Percentiles rank a stretch among this genome's conserved stretches.
phyloP scores from a whole-genome alignment of 2,888 invertebrate genomes.

The Drosophila rellima region DNA sequence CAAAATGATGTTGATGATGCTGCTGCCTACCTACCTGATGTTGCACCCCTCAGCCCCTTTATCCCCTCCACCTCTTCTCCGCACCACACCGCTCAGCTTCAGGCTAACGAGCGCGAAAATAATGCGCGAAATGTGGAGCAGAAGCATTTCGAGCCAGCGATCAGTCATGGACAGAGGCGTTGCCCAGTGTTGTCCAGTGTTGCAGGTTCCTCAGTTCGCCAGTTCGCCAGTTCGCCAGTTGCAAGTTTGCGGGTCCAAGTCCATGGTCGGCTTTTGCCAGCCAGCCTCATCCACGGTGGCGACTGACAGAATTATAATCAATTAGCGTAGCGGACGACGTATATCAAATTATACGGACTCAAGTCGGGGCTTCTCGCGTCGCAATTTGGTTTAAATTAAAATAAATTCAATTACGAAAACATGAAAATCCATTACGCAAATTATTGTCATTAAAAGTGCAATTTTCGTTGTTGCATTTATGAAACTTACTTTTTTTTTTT shows the following conservation, averaged over 20 bases:
- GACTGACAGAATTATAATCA: constrained; percentile 81
- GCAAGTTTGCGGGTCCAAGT: constrained; percentile 9
- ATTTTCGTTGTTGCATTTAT: constrained; percentile 74
- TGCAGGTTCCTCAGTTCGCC: background rate
- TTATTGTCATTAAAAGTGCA: constrained; percentile 84
- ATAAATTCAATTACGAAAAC: constrained; percentile 86
- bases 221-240: background rate
- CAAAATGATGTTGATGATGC: constrained; percentile 46
- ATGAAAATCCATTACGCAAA: constrained; percentile 85
- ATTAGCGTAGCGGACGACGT: constrained; percentile 75
- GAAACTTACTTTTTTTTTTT: constrained; percentile 37
- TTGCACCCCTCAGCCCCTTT: constrained; percentile 2
- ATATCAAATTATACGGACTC: constrained; percentile 72
- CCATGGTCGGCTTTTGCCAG: constrained; percentile 7
- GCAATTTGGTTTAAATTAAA: constrained; percentile 85
- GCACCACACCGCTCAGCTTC: background rate
- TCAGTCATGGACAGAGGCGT: constrained; percentile 26
- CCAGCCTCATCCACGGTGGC: constrained; percentile 61
- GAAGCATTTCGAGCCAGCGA: constrained; percentile 25
- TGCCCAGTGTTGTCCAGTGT: constrained; percentile 2
- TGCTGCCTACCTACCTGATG: constrained; percentile 16
- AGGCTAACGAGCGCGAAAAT: constrained; percentile 76
- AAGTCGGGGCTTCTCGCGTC: constrained; percentile 20
- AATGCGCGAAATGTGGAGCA: constrained; percentile 79
- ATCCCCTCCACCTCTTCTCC: background rate